phyloP scores from a whole-genome alignment of 2,888 invertebrate genomes.

The Acrobasis consociella region DNA sequence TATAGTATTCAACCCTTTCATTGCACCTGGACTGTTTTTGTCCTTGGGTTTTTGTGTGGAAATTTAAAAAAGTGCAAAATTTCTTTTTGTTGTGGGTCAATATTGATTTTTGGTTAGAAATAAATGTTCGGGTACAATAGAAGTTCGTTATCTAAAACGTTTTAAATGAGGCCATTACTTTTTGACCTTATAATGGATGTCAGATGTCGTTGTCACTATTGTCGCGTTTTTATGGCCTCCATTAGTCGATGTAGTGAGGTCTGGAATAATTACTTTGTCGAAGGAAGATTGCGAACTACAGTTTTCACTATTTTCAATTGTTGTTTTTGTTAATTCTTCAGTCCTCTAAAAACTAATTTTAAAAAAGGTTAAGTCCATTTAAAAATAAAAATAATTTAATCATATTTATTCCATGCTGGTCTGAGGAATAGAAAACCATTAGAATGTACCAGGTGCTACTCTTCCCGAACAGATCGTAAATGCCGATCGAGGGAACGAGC shows the following conservation, averaged over 20 bases:
- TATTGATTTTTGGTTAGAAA: slow-evolving; percentile 75
- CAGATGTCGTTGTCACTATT: slow-evolving; percentile 39
- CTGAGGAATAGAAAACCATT: too few species aligned
- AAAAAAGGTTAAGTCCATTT: too few species aligned
- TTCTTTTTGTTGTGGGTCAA: slow-evolving; percentile 71
- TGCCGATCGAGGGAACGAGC: too few species aligned
- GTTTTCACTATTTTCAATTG: background rate
- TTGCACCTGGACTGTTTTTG: slow-evolving; percentile 75
- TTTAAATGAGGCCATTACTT: slow-evolving; percentile 69
- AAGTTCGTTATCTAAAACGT: slow-evolving; percentile 69
- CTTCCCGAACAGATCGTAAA: too few species aligned
- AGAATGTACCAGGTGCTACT: too few species aligned
- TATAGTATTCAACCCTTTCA: slow-evolving; percentile 65
- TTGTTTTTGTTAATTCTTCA: too few species aligned
- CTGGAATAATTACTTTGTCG: background rate
- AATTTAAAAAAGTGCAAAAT: slow-evolving; percentile 79
- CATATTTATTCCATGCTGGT: too few species aligned
- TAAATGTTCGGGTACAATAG: slow-evolving; percentile 53
- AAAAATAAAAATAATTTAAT: too few species aligned
- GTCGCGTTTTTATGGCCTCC: slow-evolving; percentile 7
- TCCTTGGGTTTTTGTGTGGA: slow-evolving; percentile 56
- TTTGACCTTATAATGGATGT: slow-evolving; percentile 44
- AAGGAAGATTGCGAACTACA: background rate
- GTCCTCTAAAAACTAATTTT: too few species aligned
- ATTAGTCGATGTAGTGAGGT: slow-evolving; percentile 3